Evolutionary conservation across 2,113 vertebrate genomes (phyloP), one percentile per base, ranked within the genome.

Genomic region (Grammomys surdaster): DNA sequence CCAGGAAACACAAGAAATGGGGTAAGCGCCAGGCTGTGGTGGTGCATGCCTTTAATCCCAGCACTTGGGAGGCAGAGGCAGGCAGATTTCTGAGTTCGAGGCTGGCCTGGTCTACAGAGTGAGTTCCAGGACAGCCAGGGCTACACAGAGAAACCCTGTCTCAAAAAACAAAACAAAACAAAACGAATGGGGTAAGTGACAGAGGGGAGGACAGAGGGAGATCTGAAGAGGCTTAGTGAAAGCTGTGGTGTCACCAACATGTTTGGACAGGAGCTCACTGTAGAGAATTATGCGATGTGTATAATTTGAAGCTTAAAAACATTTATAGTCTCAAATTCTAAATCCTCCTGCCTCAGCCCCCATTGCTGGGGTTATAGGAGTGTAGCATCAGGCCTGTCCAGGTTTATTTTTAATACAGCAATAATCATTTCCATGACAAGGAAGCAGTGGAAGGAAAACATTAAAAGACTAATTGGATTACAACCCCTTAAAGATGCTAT

Each of bases 341-440:
- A 26, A 24, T 63, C 73, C 58, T 77, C 36, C 40, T 63, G 72
- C 56, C 26, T 76, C 56, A 36, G 12, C 6, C 56, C 63, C 72
- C 56, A 70, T 46, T 26, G 85, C 28, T 36, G 40, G 19, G 33
- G 72, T 56, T 56, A 43, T 5, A 75, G 26, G 24, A 31, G 12
- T 63, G 19, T 6, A 89, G 16, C 40, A 46, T 46, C 43, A 17
- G 26, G 31, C 46, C 56, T 48, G 9, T 19, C 28, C 7, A 87
- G 75, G 69, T 6, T 95, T 92, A 88, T 72, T 87, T 93, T 93
- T 69, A 78, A 95, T 26, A 51, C 13, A 77, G 26, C 69, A 80
- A 92, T 48, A 86, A 70, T 65, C 10, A 82, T 84, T 81, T 86
- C 86, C 77, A 82, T 70, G 17, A 31, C 81, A 82, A 89, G 60